Conservation (phyloP, 2,888 invertebrate genomes). For the Noctua comes region DNA sequence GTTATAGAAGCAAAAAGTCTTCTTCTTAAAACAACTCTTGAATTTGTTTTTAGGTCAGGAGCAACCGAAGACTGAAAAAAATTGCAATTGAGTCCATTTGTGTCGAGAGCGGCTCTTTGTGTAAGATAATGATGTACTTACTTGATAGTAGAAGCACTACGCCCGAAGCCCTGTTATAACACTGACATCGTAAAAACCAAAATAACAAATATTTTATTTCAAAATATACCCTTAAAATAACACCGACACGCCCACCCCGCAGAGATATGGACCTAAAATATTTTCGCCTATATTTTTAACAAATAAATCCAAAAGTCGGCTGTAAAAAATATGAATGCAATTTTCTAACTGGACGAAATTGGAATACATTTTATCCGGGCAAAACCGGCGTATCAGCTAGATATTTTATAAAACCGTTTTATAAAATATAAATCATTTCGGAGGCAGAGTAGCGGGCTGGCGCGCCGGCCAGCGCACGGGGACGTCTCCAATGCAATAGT, state of each 20-base stretch:
- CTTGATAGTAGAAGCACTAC: conserved; percentile 28
- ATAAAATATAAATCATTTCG: conserved; percentile 59
- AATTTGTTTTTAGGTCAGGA: conserved; percentile 67
- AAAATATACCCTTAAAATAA: conserved; percentile 10
- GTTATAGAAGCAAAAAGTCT: conserved; percentile 62
- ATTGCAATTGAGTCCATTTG: conserved; percentile 70
- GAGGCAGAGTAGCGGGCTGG: conserved; percentile 27
- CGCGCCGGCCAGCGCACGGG: conserved; percentile 27
- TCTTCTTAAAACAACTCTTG: conserved; percentile 53
- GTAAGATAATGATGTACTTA: conserved; percentile 51
- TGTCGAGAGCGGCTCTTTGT: conserved; percentile 38
- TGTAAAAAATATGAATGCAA: conserved; percentile 53
- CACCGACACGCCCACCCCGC: not conserved
- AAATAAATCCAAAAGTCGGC: conserved; percentile 29
- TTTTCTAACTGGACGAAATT: conserved; percentile 51
- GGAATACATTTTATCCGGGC: conserved; percentile 50
- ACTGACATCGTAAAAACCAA: not conserved
- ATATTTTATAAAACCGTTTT: conserved; percentile 54
- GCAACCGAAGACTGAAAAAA: conserved; percentile 54
- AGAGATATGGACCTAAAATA: conserved; percentile 19
- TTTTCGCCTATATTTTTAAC: conserved; percentile 30
- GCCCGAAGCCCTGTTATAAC: not conserved
- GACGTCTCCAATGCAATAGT: conserved; percentile 73
- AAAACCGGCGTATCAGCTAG: conserved; percentile 49
- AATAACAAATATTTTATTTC: conserved; percentile 15